Evolutionary conservation across 2,113 vertebrate species (phyloP).

Genomic region (Cochlearius cochlearius): DNA sequence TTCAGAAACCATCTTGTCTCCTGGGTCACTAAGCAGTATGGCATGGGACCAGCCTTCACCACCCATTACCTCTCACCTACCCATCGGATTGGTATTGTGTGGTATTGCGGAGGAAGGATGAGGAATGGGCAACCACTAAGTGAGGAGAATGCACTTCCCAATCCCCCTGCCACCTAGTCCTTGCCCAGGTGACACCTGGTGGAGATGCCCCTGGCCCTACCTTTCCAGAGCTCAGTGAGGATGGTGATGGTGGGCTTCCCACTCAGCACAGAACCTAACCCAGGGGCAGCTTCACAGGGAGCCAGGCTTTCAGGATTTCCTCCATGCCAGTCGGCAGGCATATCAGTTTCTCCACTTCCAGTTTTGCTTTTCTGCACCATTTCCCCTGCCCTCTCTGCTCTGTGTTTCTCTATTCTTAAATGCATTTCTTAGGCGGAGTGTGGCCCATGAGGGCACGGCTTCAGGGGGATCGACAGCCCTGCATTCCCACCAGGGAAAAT

Average conservation of each 20-base stretch:
- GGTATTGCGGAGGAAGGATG: neutral
- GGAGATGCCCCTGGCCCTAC: too few species aligned
- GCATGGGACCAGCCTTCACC: neutral
- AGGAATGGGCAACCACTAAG: neutral
- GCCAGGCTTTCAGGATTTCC: neutral
- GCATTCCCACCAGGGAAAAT: neutral
- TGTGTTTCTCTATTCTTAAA: neutral
- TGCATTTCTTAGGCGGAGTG: neutral
- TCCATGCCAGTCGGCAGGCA: neutral
- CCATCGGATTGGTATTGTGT: neutral
- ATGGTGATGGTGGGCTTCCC: neutral
- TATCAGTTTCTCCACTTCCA: neutral
- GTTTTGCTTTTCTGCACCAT: neutral
- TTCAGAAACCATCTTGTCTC: neutral
- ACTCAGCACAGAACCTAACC: neutral
- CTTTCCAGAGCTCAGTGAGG: neutral
- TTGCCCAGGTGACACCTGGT: neutral
- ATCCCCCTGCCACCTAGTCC: accelerated
- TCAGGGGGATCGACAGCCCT: neutral
- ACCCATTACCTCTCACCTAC: neutral
- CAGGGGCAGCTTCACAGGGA: neutral
- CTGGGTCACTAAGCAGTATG: neutral
- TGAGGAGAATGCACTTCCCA: neutral
- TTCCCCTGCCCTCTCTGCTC: neutral
- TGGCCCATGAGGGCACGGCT: neutral